Base-by-base conservation (phyloP, 1,140 invertebrate species). In the Caligus rogercresseyi region DNA sequence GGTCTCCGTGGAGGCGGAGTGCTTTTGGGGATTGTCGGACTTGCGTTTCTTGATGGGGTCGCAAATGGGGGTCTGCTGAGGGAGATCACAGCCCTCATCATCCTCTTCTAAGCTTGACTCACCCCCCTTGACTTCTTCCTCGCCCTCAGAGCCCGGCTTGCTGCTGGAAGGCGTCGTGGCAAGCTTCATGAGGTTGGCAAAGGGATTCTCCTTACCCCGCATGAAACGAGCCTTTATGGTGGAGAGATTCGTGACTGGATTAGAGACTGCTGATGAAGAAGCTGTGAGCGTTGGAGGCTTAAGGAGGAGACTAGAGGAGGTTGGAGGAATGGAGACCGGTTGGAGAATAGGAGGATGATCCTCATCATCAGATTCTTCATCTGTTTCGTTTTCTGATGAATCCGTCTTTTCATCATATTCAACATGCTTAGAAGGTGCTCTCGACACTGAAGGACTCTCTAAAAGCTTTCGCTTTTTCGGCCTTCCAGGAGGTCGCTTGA, bases 171-270 rank as follows among this genome's bases (percentile, higher is more conserved):
- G n/a, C 15, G 52, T 53, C 3, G 61, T 51, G n/a, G 54, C 23
- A 20, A 21, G 21, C 16, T 53, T 62, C 19, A 63, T 19, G 14
- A 63, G 25, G 21, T 63, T 63, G 7, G 61, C 61, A 21, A 63
- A 63, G 15, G 61, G 61, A 55, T 55, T 63, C 2, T 51, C 52
- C 25, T 63, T 63, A 1, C 61, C 61, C 25, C 57, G 55, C 61
- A 63, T 63, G 24, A 63, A 63, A 16, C 52, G 21, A 14, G 61
- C 51, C 18, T 20, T 63, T 15, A 63, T 56, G 3, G 61, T 63
- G 1, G 52, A 57, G 19, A 63, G 21, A 55, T 25, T 59, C 15
- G 61, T 63, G 11, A 58, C 31, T 2, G 26, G 20, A 7, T 20
- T 21, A 13, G 26, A 20, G 13, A n/a, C 15, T 14, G 24, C 7